Evolutionary conservation across 2,888 invertebrate genomes (phyloP), one percentile per base, ranked within the genome.

Genomic region (Andrena camellia): DNA sequence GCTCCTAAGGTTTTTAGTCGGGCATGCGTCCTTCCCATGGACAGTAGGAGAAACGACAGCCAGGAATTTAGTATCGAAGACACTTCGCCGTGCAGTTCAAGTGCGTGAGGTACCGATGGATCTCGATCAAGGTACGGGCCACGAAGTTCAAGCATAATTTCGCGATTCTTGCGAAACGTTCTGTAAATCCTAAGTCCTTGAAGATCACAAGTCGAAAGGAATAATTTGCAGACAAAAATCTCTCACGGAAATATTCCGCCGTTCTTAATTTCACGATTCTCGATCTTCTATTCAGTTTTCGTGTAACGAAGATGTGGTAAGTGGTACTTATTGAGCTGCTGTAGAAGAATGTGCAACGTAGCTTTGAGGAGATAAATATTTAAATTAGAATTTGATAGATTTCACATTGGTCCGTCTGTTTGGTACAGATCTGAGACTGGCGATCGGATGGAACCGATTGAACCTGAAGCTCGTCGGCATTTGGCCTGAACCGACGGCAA

Each of bases 381-480:
- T 42, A 1, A 42, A 17, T 42, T 42, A 17, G 42, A 13, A 17
- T 42, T 42, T 17, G 42, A 5, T 4, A 13, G 54, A 54, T 2
- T 2, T 54, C 3, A 20, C 23, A 0, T 10, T 57, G 10, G 23
- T 10, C 2, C 20, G 20, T 57, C 23, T 42, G 42, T 1, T 42
- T 17, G 5, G 4, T 17, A 42, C 17, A 88, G 83, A 72, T 26
- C 31, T 84, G 17, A 71, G 66, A 17, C 13, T 79, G n/a, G 89
- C 88, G 1, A 52, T 90, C 8, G 86, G 84, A 57, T 86, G 88
- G 86, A 88, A 89, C 66, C 85, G 88, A 13, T 66, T 75, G 29
- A 74, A 85, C 67, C 64, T 91, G 31, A 48, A 77, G 0, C 50
- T 90, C 2, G 33, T 91, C 17, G 90, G 91, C 13, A 71, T 90